phyloP scores from a whole-genome alignment of 2,888 invertebrate genomes.

The Petrophora chlorosata region DNA sequence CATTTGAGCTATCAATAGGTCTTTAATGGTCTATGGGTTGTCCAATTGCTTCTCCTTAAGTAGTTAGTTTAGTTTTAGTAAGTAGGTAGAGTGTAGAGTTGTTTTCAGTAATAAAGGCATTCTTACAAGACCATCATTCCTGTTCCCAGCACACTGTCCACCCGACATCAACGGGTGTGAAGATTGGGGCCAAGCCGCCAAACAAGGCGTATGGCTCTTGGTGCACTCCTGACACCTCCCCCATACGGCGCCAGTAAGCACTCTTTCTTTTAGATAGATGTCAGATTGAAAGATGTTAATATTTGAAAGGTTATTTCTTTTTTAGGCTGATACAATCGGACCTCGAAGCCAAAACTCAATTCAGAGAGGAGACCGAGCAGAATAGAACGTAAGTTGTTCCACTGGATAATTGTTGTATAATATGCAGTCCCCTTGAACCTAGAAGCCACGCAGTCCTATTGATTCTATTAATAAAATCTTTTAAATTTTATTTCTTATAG shows the following conservation, averaged over 20 bases:
- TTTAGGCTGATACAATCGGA: not conserved
- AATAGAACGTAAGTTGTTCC: not conserved
- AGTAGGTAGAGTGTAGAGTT: too few relatives aligned
- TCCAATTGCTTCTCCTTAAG: too few relatives aligned
- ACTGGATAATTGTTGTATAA: not conserved
- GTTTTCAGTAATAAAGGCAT: too few relatives aligned
- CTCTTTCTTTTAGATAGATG: not conserved
- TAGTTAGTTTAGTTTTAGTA: too few relatives aligned
- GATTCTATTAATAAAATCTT: not conserved
- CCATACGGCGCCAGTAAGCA: conserved; percentile 56
- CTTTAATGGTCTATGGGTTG: too few relatives aligned
- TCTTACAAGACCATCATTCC: not conserved
- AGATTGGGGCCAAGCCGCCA: conserved; percentile 33
- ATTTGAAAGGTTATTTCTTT: not conserved
- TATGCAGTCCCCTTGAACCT: too few relatives aligned
- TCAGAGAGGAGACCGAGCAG: conserved; percentile 2
- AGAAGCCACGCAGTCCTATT: too few relatives aligned
- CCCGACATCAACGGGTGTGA: conserved; percentile 48
- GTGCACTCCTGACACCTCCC: conserved; percentile 67
- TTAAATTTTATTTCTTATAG: conserved; percentile 4
- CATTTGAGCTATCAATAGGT: too few relatives aligned
- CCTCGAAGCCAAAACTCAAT: not conserved
- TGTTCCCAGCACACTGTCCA: conserved; percentile 67
- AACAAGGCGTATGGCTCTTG: conserved; percentile 62
- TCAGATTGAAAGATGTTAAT: too few relatives aligned